Conservation (phyloP, 2,888 invertebrate genomes). For the Cartodere bifasciata region DNA sequence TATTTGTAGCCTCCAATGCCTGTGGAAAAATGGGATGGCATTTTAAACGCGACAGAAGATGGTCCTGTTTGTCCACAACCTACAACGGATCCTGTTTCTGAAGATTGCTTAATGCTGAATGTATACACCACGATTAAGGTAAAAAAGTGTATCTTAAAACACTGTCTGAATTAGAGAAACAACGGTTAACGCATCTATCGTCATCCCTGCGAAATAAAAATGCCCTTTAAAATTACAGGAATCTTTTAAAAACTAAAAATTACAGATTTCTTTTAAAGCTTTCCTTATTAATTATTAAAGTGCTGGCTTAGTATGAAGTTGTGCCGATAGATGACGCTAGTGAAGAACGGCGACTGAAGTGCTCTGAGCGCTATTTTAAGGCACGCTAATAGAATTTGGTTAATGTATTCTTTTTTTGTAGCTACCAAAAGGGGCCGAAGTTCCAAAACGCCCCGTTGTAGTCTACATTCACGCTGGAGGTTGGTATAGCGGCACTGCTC, state of each 20-base stretch:
- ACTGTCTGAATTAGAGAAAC: no score
- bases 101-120: constrained; percentile 53
- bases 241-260: no score
- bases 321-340: no score
- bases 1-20: constrained; percentile 28
- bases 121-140: constrained; percentile 45
- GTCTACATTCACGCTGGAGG: constrained; percentile 57
- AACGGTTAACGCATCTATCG: background rate
- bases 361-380: constrained; percentile 1
- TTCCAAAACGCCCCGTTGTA: constrained; percentile 43
- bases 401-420: constrained; percentile 15
- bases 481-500: constrained; percentile 48
- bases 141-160: no score
- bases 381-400: constrained; percentile 1
- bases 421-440: constrained; percentile 25
- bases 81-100: constrained; percentile 33
- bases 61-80: constrained; percentile 31
- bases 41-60: constrained; percentile 29
- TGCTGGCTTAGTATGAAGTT: no score
- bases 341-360: no score
- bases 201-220: background rate
- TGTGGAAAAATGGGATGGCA: constrained; percentile 27
- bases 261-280: background rate
- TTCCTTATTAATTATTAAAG: no score
- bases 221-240: no score